Base-by-base conservation (phyloP, 2,113 vertebrate species). In the Balaeniceps rex region DNA sequence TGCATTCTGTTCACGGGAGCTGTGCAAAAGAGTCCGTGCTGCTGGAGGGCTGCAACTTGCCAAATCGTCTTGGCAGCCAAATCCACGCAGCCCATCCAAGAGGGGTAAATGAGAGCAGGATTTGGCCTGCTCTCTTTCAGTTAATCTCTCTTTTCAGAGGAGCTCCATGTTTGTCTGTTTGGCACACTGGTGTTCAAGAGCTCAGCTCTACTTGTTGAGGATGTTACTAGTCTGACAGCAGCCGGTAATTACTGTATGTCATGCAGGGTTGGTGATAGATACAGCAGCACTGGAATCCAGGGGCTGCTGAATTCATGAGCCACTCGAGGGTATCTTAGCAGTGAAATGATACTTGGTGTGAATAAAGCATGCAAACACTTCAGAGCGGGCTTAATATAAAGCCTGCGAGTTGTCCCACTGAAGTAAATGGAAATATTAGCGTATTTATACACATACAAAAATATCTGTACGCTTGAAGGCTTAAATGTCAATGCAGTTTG, bases 281-380 rank as follows among this genome's bases (percentile, higher is more conserved):
- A n/a, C 2, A 26, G 83, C 68, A 86, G 88, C 33, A 4, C 47
- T 51, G 75, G 31, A 83, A 49, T 63, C 36, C 33, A 31, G 63
- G 89, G 79, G 60, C 68, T 93, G 79, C 75, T 81, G 86, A 58
- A 64, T 75, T 88, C 60, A 12, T 17, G 68, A 93, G 79, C 82
- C 71, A 14, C 82, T 90, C 4, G 5, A 58, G 83, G 86, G 57
- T 44, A 26, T 69, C 83, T 79, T 9, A 60, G 83, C 63, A 75
- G 52, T 36, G 11, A 88, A 72, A 65, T 4, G 42, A 58, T 25
- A 11, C 25, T 83, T 54, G 79, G 63, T 77, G 46, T 71, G 93
- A 52, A 90, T 79, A 36, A 65, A 86, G 46, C 71, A 38, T 51
- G 66, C 34, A 80, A 74, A 77, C 63, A 11, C 64, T 87, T 77